A percentile compares a stretch with the other conserved stretches of the same genome.
Evolutionary conservation across 1,140 invertebrate species (phyloP).

Genomic region (Reticulitermes speratus): DNA sequence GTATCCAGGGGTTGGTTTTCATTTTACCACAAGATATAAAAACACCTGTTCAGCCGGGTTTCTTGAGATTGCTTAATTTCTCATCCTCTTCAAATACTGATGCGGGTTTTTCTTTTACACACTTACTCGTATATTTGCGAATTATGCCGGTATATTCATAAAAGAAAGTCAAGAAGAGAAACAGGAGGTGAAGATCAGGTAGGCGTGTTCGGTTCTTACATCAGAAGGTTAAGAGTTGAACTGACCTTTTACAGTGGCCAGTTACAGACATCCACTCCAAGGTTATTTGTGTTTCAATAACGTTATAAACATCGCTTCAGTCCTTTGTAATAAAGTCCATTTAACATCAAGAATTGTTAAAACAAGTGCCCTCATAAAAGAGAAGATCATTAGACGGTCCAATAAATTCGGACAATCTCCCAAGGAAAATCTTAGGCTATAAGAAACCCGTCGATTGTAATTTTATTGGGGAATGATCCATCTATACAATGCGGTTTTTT

Average conservation of each 20-base stretch:
- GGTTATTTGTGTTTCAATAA: not conserved
- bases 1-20: too few relatives aligned
- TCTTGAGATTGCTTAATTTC: too few relatives aligned
- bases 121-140: too few relatives aligned
- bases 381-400: not conserved
- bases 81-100: too few relatives aligned
- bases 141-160: too few relatives aligned
- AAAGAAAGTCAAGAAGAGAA: too few relatives aligned
- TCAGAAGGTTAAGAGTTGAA: not conserved
- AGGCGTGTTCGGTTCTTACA: too few relatives aligned
- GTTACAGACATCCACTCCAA: not conserved
- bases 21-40: too few relatives aligned
- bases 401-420: slow-evolving; percentile 19
- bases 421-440: not conserved
- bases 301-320: not conserved
- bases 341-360: not conserved
- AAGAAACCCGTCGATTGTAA: not conserved
- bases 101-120: too few relatives aligned
- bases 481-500: not conserved
- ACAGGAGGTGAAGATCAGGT: too few relatives aligned
- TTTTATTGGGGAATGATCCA: slow-evolving; percentile 1
- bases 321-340: not conserved
- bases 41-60: too few relatives aligned
- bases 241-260: not conserved
- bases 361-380: not conserved